Evolutionary conservation across 1,140 invertebrate species (phyloP).

Genomic region (Cydia fagiglandana): DNA sequence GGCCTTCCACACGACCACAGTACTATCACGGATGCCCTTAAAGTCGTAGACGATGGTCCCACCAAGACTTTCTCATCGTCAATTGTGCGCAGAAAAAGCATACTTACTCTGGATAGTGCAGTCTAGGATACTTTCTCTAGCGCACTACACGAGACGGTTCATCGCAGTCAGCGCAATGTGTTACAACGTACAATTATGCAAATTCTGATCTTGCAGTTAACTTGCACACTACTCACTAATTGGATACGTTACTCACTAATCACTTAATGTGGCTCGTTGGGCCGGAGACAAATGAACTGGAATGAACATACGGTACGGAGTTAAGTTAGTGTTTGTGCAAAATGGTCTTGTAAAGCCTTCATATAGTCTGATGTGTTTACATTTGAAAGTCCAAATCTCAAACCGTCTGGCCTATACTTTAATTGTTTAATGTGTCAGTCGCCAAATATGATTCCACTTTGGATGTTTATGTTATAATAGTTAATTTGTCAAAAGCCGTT

Average conservation of each 20-base stretch:
- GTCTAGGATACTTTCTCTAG: slow-evolving; percentile 10
- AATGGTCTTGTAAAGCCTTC: too few relatives aligned
- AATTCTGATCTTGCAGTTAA: slow-evolving; percentile 27
- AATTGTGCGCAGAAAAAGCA: background rate
- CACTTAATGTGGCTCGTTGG: slow-evolving; percentile 21
- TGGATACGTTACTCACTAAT: slow-evolving; percentile 27
- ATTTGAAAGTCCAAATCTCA: too few relatives aligned
- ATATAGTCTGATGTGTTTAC: too few relatives aligned
- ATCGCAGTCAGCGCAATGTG: slow-evolving; percentile 2
- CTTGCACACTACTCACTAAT: slow-evolving; percentile 19
- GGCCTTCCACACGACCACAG: too few relatives aligned
- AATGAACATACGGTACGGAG: background rate
- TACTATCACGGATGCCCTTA: too few relatives aligned
- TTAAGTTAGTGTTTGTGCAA: background rate
- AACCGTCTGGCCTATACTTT: too few relatives aligned
- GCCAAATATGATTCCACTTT: too few relatives aligned
- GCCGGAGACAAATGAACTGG: background rate
- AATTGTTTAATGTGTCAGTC: too few relatives aligned
- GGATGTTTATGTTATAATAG: too few relatives aligned
- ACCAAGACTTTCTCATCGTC: too few relatives aligned
- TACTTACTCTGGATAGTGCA: background rate
- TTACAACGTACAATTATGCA: slow-evolving; percentile 24
- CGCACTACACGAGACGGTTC: background rate
- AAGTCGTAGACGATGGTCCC: too few relatives aligned
- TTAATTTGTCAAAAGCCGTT: too few relatives aligned